Evolutionary conservation across 2,797 vertebrate species (phyloP), one percentile per base, ranked within the genome.

Genomic region (Manis javanica): DNA sequence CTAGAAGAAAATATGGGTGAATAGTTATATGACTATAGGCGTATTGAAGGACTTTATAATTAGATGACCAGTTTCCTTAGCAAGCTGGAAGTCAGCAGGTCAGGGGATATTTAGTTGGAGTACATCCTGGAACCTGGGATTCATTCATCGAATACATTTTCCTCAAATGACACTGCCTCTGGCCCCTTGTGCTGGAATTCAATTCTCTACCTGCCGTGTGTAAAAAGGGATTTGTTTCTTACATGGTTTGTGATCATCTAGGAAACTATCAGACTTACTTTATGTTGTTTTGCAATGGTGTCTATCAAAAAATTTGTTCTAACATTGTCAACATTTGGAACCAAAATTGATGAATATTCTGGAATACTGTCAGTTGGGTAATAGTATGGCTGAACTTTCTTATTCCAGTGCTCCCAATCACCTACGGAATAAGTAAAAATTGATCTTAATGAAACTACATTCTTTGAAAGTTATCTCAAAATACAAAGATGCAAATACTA

Each of bases 291-390:
- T 87, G 98, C 98, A 78, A 99, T 98, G 29, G 98, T 98, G 23
- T 99, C 96, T 82, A 99, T 98, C 96, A 99, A 97, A 98, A 99
- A 99, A 82, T 97, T 98, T 82, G 98, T 99, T 97, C 98, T 98
- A 68, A 98, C 87, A 96, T 98, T 99, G 96, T 99, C 98, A 95
- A 99, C 98, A 82, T 99, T 99, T 95, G 99, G 99, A 96, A 99
- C 99, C 74, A 99, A 96, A 97, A 99, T 98, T 87, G 98, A 99
- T 9, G 98, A 97, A 79, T 99, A 99, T 46, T 99, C 98, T 21
- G 98, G 99, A 72, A 99, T 23, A 63, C 77, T 97, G 84, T 99
- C 98, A 51, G 98, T 97, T 90, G 98, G 99, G 91, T 99, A 99
- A 96, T 97, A 29, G 83, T 98, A 99, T 12, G 98, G 98, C 82